Evolutionary conservation across 2,888 invertebrate species (phyloP), one percentile per base, ranked within the genome.

Genomic region (Apoda limacodes): DNA sequence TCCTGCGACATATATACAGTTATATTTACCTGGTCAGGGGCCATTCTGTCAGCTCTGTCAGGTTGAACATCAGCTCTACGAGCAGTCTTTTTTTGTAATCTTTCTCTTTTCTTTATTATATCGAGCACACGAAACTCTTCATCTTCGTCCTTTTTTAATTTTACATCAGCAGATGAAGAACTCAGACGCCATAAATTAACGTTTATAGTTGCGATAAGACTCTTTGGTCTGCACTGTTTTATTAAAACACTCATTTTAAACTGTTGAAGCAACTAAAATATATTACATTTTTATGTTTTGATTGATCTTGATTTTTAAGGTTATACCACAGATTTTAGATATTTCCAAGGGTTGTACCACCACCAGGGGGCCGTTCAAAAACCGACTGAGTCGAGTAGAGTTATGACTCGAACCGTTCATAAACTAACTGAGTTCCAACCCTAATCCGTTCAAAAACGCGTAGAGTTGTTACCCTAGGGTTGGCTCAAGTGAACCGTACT

Each of bases 71-170:
- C 71, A 5, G 56, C 22, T 25, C 58, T 61, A 2, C 61, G 58
- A 3, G 43, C 22, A 0, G 52, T 43, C 49, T 45, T 65, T 9
- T 48, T 53, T 30, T 70, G 66, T 2, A 42, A 33, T 33, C 55
- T 48, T 1, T 64, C 57, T 29, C 54, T 64, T 35, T 70, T 75
- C 45, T 76, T 74, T 40, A 67, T 55, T 41, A 84, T 71, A 60
- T 83, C 81, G 2, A 84, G 55, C 2, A 83, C 82, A 24, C 83
- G 52, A 44, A 84, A 84, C 28, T 83, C 82, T 33, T 82, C 81
- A 6, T 74, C 81, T 1, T 65, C 68, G 0, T 65, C 52, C 1
- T 59, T 58, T 45, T 60, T 66, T 15, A 49, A 39, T n/a, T 53
- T 47, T 19, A 45, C 52, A 30, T 70, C 69, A 1, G 63, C 52